Evolutionary conservation across 2,888 invertebrate species (phyloP).

Genomic region (Cybosia mesomella): DNA sequence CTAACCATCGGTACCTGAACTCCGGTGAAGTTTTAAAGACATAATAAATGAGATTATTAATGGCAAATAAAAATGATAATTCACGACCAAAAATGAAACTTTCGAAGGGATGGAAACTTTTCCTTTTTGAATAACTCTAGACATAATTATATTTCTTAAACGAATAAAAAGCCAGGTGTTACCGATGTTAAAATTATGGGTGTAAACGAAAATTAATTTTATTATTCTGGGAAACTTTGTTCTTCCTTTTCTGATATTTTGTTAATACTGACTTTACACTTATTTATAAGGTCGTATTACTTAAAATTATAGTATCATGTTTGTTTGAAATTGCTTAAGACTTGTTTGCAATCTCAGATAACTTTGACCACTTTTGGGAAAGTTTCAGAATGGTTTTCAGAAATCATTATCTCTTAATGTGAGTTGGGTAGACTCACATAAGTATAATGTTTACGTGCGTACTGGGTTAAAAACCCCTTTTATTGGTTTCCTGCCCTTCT

Average conservation of each 20-base stretch:
- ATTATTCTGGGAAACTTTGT: slow-evolving; percentile 23
- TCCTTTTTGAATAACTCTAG: slow-evolving; percentile 5
- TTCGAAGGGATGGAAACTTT: slow-evolving; percentile 9
- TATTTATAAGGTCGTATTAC: slow-evolving; percentile 31
- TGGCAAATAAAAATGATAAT: background rate
- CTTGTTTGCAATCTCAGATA: slow-evolving; percentile 24
- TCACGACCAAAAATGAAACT: background rate
- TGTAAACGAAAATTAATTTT: slow-evolving; percentile 32
- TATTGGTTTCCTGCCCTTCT: background rate
- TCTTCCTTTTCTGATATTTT: slow-evolving; percentile 18
- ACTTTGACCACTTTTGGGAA: slow-evolving; percentile 9
- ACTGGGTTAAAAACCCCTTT: background rate
- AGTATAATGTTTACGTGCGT: background rate
- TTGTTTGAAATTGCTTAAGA: slow-evolving; percentile 31
- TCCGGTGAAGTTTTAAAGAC: background rate
- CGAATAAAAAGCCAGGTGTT: slow-evolving; percentile 34
- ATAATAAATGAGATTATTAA: no score
- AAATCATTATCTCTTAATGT: slow-evolving; percentile 10
- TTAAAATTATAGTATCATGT: slow-evolving; percentile 31
- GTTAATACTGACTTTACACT: slow-evolving; percentile 25
- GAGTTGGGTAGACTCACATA: background rate
- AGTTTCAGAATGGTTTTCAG: slow-evolving; percentile 11
- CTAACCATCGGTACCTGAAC: background rate
- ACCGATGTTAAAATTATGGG: slow-evolving; percentile 27
- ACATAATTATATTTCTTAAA: slow-evolving; percentile 24